A percentile compares a stretch with the other conserved stretches of the same genome.
Evolutionary conservation across 2,113 vertebrate genomes (phyloP).

Genomic region (Eonycteris spelaea): DNA sequence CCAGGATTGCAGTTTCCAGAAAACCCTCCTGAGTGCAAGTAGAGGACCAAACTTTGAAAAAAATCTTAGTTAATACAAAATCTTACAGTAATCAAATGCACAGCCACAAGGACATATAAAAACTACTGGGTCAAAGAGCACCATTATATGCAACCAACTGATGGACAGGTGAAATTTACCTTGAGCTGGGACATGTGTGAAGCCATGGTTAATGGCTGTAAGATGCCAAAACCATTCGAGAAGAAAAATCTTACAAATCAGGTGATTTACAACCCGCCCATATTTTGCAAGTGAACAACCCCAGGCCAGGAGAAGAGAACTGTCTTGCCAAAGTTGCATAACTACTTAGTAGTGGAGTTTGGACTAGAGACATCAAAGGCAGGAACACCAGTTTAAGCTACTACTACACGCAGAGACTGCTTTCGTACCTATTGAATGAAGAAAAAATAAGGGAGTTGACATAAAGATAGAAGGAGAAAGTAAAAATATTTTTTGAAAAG

Average conservation of each 20-base stretch:
- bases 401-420: background rate
- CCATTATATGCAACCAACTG: background rate
- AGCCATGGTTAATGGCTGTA: background rate
- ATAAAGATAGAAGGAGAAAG: background rate
- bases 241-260: background rate
- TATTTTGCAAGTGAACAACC: background rate
- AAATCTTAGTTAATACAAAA: background rate
- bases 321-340: background rate
- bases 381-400: background rate
- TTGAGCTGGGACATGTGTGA: background rate
- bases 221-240: background rate
- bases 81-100: background rate
- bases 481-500: background rate
- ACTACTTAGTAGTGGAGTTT: background rate
- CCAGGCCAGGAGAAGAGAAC: background rate
- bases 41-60: background rate
- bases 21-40: background rate
- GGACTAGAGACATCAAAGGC: background rate
- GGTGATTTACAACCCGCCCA: background rate
- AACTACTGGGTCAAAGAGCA: background rate
- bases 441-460: background rate
- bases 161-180: background rate
- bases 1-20: background rate
- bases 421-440: background rate
- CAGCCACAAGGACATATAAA: background rate